These are phyloP conservation scores for Rhinella marina DNA, from an alignment of 2,797 vertebrate genomes.

Conservation along the genomic window DNA sequence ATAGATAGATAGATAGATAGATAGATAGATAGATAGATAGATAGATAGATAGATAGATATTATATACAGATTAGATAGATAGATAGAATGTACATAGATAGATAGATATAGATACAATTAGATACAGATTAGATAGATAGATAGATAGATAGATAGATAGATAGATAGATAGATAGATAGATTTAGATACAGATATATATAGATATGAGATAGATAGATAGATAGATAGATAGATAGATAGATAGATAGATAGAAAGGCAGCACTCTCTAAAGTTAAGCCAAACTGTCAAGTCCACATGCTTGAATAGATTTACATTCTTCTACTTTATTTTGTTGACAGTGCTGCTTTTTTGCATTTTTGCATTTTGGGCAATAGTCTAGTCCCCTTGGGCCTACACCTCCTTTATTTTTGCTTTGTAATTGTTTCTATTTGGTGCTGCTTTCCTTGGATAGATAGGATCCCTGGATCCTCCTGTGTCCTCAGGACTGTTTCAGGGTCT, in stretches of 20 bases:
- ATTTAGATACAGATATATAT: background rate
- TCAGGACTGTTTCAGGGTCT: background rate
- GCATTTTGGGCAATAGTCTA: no score
- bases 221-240: background rate
- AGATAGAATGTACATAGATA: background rate
- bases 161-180: background rate
- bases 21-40: constrained; percentile 23
- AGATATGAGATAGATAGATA: background rate
- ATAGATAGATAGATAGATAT: constrained; percentile 20
- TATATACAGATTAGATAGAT: background rate
- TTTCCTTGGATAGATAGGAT: no score
- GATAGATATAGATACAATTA: background rate
- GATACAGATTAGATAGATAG: constrained; percentile 5
- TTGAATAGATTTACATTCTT: no score
- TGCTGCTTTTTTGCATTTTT: no score
- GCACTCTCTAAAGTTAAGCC: no score
- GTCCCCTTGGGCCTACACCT: no score
- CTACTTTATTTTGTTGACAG: no score
- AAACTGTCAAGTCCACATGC: no score
- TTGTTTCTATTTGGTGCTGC: no score
- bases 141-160: constrained; percentile 10
- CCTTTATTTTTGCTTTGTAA: no score
- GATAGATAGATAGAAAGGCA: background rate
- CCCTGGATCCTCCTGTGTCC: background rate
- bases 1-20: constrained; percentile 7